Evolutionary conservation across 2,113 vertebrate genomes (phyloP), one percentile per base, ranked within the genome.

Genomic region (Cebidichthys violaceus): DNA sequence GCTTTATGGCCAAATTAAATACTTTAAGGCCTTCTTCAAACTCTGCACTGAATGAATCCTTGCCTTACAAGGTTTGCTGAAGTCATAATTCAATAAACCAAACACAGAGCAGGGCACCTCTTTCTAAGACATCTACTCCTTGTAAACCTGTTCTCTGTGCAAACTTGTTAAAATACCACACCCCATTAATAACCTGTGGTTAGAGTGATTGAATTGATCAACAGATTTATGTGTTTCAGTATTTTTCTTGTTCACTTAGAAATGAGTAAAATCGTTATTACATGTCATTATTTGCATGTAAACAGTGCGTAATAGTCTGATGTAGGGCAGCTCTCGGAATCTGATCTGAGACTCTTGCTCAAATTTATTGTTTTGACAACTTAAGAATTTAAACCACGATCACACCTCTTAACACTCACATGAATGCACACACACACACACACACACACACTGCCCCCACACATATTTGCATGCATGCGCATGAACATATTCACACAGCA

Each of bases 401-500:
- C 47, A 45, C 37, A 68, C 9, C 66, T 70, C n/a, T 66, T 60
- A 54, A 45, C 43, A 31, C 20, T 65, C 37, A 62, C 78, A 75
- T 54, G 59, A 65, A 4, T 14, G 33, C 27, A 18, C 27, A 37
- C 22, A 41, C 14, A 3, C 33, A 33, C 33, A 33, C 33, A 33
- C 33, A 33, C 5, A 33, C 33, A 33, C 33, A 24, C 45, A 22
- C 55, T 73, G 14, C 69, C 45, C 41, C 22, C 27, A 37, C 22
- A 41, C 14, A 3, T 71, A 74, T 86, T 75, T 72, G 50, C 55
- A 57, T 80, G 11, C 18, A 66, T 75, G 47, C 24, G 55, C 50
- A 60, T 37, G 35, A 62, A 82, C 66, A 75, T 67, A 81, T 81
- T 79, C 71, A 85, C 35, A 31, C 9, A 22, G 45, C 33, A 68